Percentiles rank a stretch among this genome's conserved stretches.
phyloP scores from a whole-genome alignment of 2,113 vertebrate species.

The Orcinus orca region DNA sequence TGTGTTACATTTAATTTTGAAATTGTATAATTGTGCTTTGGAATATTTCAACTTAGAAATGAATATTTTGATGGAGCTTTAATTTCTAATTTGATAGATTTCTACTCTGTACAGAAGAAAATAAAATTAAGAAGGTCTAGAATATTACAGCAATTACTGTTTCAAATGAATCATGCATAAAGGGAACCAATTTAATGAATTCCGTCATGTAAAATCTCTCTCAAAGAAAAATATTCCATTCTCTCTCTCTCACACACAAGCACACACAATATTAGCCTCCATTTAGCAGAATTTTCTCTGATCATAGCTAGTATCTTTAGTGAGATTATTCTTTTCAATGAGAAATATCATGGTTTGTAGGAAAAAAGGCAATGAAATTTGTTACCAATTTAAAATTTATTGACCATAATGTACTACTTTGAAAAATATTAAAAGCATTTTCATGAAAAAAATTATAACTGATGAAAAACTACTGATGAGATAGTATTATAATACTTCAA shows the following conservation, averaged over 20 bases:
- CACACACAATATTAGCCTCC: background rate
- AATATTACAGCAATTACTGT: background rate
- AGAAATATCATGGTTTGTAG: background rate
- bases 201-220: background rate
- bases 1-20: background rate
- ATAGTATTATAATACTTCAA: background rate
- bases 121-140: background rate
- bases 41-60: background rate
- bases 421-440: background rate
- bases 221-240: background rate
- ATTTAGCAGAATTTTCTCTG: background rate
- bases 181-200: background rate
- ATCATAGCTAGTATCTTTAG: background rate
- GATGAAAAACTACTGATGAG: background rate
- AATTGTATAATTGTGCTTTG: background rate
- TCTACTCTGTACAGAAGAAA: background rate
- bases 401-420: background rate
- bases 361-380: background rate
- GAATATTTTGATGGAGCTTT: background rate
- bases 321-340: background rate
- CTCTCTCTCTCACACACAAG: background rate
- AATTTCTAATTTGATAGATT: background rate
- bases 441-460: background rate
- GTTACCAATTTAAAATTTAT: background rate
- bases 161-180: background rate